Evolutionary conservation across 1,140 invertebrate species (phyloP), one percentile per base, ranked within the genome.

Genomic region (Theocolax elegans): DNA sequence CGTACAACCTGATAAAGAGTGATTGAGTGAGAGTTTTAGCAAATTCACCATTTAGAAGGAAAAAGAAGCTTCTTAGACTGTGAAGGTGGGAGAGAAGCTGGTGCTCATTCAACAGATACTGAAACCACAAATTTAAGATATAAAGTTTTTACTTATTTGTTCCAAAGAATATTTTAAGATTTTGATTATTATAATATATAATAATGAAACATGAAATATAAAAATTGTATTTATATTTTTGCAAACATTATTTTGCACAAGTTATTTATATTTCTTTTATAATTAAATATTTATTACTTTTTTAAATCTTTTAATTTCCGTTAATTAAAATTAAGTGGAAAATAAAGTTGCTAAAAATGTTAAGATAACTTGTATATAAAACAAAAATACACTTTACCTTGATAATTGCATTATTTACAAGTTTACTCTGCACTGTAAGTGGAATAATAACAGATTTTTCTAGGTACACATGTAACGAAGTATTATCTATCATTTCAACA

Each of bases 31-130:
- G 87, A 67, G 88, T 89, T 23, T 88, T 89, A 0, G 90, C 89
- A 80, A 93, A 94, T 77, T 93, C 91, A 1, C 92, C 92, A 73
- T 94, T 92, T 79, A 93, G 83, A 9, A 94, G 75, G 71, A 94
- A 93, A 78, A 92, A 93, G 62, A 91, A 93, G 75, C 91, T 90
- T 10, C 91, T 87, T 0, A 94, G 77, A 77, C 89, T 91, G 17
- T 89, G 88, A 19, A 94, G 83, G 80, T 94, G 92, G 12, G 89
- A 87, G 13, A 92, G 86, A 73, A 92, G 87, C 46, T 90, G 87
- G 10, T 90, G 82, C 63, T 93, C 89, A 1, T 90, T 83, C 0
- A 93, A 80, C 66, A 92, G 89, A 75, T 91, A 89, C 54, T 71
- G 15, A 64, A 70, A 63, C 4, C 60, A 15, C 10, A 42, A 59